Base-by-base conservation (phyloP, 2,113 vertebrate species). In the Nesoenas mayeri region DNA sequence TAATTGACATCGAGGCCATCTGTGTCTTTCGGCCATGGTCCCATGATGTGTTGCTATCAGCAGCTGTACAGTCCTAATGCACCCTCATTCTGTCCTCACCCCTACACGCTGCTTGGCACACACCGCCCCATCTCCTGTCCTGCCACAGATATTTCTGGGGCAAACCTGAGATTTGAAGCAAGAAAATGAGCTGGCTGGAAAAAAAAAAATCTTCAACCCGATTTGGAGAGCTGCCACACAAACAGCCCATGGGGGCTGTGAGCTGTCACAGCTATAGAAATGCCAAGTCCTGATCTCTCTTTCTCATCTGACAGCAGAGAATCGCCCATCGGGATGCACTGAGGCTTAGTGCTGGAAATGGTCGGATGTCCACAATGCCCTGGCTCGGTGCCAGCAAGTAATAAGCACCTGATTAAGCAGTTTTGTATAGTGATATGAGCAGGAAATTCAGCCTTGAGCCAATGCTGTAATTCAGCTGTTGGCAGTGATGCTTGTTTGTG, bases 211-310 rank as follows among this genome's bases (percentile, higher is more conserved):
- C 31, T 79, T 11, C 28, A 50, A 11, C 15, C 9, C 44, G 65
- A 0, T 57, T 47, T 26, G 25, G 11, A 0, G 4, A 19, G 1
- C 21, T 84, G 60, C 12, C 19, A 64, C 2, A 4, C 15, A 1
- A 48, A 17, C 13, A 19, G 13, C 40, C 20, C 0, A 0, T 12
- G 20, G 29, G 34, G 31, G 6, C 62, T 72, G 34, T 47, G 38
- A 66, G n/a, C 50, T 81, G 1, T 1, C 12, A 47, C 10, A 51
- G 47, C 12, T 29, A 4, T 1, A 31, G 54, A 84, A 77, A 15
- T 21, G 24, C 58, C 56, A 42, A 65, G 11, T 17, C 32, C 32
- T 64, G 19, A 11, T 62, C 32, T 69, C 28, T 56, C 36, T 79
- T 15, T 60, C 50, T 44, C 32, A 3, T 66, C 24, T 58, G 51